Conservation (phyloP, 2,113 vertebrate genomes). For the Trachemys scripta region DNA sequence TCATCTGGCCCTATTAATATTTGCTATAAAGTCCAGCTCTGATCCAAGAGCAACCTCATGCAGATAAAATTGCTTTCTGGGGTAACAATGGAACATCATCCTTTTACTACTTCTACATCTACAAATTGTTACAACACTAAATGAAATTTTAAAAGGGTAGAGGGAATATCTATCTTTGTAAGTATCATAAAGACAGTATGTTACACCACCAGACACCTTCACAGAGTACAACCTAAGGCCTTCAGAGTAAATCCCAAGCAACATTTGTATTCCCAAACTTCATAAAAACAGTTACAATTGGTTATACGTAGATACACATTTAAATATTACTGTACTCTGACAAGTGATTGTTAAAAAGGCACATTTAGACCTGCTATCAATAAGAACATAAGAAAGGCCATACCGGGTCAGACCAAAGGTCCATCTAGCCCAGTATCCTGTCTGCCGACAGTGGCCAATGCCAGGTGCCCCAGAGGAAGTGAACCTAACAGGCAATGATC, state of each 20-base stretch:
- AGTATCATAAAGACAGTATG: neutral
- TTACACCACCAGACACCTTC: neutral
- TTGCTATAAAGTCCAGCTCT: neutral
- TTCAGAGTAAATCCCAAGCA: neutral
- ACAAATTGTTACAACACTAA: neutral
- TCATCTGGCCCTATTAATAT: neutral
- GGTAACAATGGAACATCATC: neutral
- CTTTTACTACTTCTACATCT: neutral
- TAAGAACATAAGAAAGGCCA: neutral
- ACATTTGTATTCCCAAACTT: neutral
- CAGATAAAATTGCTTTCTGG: conserved; percentile 1
- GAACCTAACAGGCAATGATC: too few species aligned
- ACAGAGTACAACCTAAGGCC: neutral
- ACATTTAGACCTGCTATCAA: neutral
- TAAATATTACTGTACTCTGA: neutral
- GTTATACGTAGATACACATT: neutral
- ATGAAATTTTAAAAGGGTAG: neutral
- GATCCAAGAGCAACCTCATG: conserved; percentile 17
- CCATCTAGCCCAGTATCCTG: too few species aligned
- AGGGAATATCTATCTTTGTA: neutral
- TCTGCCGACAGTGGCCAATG: too few species aligned
- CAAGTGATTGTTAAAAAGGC: neutral
- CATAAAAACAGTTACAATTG: neutral
- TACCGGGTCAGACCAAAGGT: too few species aligned
- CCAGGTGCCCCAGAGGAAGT: too few species aligned